Evolutionary conservation across 1,140 invertebrate species (phyloP), one percentile per base, ranked within the genome.

Genomic region (Pristionchus pacificus): DNA sequence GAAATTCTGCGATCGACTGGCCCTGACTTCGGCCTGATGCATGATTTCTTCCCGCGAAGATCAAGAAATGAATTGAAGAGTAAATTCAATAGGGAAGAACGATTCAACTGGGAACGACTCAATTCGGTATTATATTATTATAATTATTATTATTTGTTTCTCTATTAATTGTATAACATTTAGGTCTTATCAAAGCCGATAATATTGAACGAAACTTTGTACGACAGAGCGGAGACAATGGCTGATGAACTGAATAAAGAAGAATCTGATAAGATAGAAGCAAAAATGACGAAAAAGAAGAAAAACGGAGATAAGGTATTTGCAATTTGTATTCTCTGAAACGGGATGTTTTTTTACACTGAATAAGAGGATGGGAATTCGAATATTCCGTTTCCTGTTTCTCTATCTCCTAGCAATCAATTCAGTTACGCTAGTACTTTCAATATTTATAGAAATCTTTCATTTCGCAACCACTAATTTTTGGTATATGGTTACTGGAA

Each of bases 1-100:
- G 71, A 73, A 64, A 60, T 73, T 25, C 66, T 73, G 10, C 71
- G 66, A 29, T 69, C 60, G 29, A 73, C 71, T n/a, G 71, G 71
- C 15, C 59, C 57, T n/a, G 71, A 73, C 32, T 73, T 73, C 38
- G 66, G 71, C 49, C 32, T 73, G 31, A 73, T 73, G 71, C 65
- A 68, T 55, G 68, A 73, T 15, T 73, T 68, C 31, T 70, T 73
- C 13, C 66, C 71, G 2, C 14, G 24, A 29, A n/a, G 71, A 32
- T 30, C 71, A 31, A 32, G 71, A 60, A 30, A 55, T 3, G 71
- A 73, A 29, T 49, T 73, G 10, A 73, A 73, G 60, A 24, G 65
- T 0, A 73, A 73, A 32, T 73, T 63, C 29, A 73, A 73, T 57
- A 14, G 71, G 29, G 71, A 73, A 28, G 71, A 73, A 25, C 38